phyloP scores from a whole-genome alignment of 2,888 invertebrate genomes.

The Congeria kusceri region DNA sequence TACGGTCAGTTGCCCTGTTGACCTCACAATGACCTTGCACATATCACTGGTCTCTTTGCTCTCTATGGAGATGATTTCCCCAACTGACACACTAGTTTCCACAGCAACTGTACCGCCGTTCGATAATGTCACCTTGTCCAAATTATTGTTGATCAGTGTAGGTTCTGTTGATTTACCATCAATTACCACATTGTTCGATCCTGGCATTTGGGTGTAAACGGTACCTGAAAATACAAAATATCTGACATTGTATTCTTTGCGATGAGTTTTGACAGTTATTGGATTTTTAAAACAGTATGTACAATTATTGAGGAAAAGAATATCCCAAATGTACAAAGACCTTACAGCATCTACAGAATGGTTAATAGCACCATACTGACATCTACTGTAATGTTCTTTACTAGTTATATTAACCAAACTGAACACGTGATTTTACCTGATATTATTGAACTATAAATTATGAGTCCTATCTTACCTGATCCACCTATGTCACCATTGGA shows the following conservation, averaged over 20 bases:
- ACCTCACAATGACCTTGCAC: conserved; percentile 60
- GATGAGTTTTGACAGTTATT: too few relatives aligned
- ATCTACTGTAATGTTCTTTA: too few relatives aligned
- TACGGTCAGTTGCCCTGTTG: conserved; percentile 44
- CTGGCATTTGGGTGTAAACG: conserved; percentile 46
- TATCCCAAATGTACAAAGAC: not conserved
- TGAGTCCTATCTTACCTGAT: conserved; percentile 28
- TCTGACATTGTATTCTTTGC: too few relatives aligned
- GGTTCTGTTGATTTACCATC: conserved; percentile 29
- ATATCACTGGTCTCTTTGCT: conserved; percentile 20
- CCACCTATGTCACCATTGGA: conserved; percentile 33
- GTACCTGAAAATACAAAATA: conserved; percentile 56
- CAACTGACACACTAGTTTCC: conserved; percentile 47
- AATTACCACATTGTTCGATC: conserved; percentile 22
- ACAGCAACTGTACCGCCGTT: conserved; percentile 58
- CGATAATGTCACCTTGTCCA: conserved; percentile 53
- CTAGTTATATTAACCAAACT: too few relatives aligned
- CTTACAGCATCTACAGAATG: too few relatives aligned
- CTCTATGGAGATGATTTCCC: conserved; percentile 54
- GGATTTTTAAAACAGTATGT: too few relatives aligned
- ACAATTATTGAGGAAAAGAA: too few relatives aligned
- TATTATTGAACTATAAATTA: too few relatives aligned
- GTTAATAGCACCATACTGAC: too few relatives aligned
- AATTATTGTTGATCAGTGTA: conserved; percentile 27
- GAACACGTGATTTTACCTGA: too few relatives aligned